Evolutionary conservation across 2,113 vertebrate genomes (phyloP).

Genomic region (Buteo buteo): DNA sequence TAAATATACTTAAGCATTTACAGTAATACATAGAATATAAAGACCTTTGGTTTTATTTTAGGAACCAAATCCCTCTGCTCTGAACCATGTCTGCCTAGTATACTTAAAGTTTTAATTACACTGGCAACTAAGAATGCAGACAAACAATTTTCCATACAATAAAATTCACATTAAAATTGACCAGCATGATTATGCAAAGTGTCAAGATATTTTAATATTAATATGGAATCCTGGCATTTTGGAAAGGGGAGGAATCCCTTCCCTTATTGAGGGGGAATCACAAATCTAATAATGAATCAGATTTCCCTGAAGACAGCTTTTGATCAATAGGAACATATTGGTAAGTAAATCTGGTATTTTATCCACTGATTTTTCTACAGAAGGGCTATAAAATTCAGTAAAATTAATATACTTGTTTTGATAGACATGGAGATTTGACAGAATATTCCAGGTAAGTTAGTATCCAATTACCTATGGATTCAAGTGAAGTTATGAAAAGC

Average conservation of each 20-base stretch:
- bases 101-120: background rate
- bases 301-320: background rate
- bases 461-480: background rate
- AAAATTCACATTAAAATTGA: background rate
- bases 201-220: background rate
- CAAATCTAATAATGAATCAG: background rate
- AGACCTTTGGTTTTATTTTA: background rate
- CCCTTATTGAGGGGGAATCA: background rate
- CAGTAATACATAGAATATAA: background rate
- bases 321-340: background rate
- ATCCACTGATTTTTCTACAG: background rate
- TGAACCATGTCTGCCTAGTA: background rate
- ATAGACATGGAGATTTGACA: background rate
- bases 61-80: background rate
- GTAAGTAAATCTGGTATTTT: background rate
- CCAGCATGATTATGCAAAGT: background rate
- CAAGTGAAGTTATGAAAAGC: background rate
- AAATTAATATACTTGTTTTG: background rate
- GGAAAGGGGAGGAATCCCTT: background rate
- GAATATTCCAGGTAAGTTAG: background rate
- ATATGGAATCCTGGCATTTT: background rate
- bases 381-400: background rate
- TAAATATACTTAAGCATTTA: background rate
- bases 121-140: background rate
- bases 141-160: background rate